Base-by-base conservation (phyloP, 2,797 vertebrate species). In the Heliangelus exortis region DNA sequence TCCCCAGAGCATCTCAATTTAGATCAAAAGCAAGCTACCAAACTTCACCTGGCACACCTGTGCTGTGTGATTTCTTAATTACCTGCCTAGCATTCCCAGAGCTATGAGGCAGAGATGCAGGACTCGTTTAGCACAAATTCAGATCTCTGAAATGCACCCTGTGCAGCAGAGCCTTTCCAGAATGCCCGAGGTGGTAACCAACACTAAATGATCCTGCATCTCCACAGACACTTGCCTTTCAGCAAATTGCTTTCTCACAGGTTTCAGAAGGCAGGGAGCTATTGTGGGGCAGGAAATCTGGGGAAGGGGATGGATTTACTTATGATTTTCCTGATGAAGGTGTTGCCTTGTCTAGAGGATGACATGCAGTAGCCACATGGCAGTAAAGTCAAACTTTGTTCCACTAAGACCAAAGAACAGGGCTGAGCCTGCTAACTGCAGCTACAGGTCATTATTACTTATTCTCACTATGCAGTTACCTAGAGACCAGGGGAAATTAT, bases 1-100 rank as follows among this genome's bases (percentile, higher is more conserved):
- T 97, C 97, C 97, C 97, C 97, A 98, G 96, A 98, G 98, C 98
- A 97, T 97, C 97, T 98, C 97, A 98, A 97, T 98, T 98, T 98
- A 98, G 97, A 98, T 98, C 98, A 98, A 98, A 98, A 97, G 97
- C 97, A 80, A 97, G 93, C 97, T 97, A 97, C 97, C 97, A 97
- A 97, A 96, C 91, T 94, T 97, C 97, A 98, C 97, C 97, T 97
- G 98, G 98, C 98, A 97, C 98, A 98, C 97, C 98, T 98, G 98
- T 93, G 96, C 97, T 79, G 95, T 94, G 71, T 96, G 98, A 97
- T 96, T 97, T 97, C 97, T 97, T 98, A 98, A 98, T 98, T 98
- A 97, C 96, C 96, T 91, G 82, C 97, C 96, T 96, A 91, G 81
- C 96, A 96, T 96, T 97, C 97, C 96, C 97, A 97, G 95, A 94